Base-by-base conservation (phyloP, 2,113 vertebrate genomes). In the Notechis scutatus region DNA sequence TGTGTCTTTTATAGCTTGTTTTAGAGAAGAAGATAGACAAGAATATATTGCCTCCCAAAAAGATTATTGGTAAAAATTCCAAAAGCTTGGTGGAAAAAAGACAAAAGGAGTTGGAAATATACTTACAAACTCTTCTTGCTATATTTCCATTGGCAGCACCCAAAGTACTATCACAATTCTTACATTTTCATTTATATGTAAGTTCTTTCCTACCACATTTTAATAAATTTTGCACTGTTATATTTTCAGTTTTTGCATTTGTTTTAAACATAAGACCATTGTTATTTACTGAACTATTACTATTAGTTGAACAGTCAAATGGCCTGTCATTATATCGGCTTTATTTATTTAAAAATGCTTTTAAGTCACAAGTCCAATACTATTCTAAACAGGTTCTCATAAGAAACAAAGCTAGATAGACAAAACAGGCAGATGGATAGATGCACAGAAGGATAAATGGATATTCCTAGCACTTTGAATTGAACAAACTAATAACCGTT, bases 51-150 rank as follows among this genome's bases (percentile, higher is more conserved):
- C 99, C 99, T 45, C 99, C 99, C 0, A 99, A 99, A 97, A 99
- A 99, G 97, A 99, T 99, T 20, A 98, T 99, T 94, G 99, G 99
- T 29, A 99, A 99, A 97, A 99, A 99, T 96, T 99, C 99, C 0
- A 98, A 98, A 96, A 99, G 98, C 94, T 96, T 99, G 94, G 99
- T 99, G 93, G 99, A 99, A 96, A 98, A 98, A 96, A 97, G 99
- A 91, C 98, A 99, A 95, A 99, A 99, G 95, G 99, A 99, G 93
- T 97, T 99, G 64, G 98, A 99, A 93, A 97, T 98, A 61, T 99
- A 99, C 94, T 97, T 99, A 42, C 99, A 99, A 97, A 99, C 98
- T 0, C 97, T 99, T 64, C 97, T 99, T 11, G 91, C 94, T 69
- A 97, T 97, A 94, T 99, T 99, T 93, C 98, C 99, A 24, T 85